Evolutionary conservation across 2,797 vertebrate genomes (phyloP), one percentile per base, ranked within the genome.

Genomic region (Enteromius fasciolatus): DNA sequence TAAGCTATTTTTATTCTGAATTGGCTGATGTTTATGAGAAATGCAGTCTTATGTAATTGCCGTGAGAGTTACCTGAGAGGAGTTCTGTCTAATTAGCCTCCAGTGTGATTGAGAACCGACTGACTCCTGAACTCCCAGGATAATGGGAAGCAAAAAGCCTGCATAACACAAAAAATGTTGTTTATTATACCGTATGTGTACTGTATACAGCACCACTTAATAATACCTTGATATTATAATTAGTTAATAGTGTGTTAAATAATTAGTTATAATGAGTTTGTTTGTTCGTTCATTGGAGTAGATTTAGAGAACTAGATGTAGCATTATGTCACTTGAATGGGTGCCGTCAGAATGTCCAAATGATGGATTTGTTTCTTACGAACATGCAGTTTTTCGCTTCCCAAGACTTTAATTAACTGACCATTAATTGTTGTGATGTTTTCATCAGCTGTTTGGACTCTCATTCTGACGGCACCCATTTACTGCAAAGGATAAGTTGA

Each of bases 31-130:
- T 93, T 93, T 93, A 93, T 93, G 92, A 94, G 93, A 94, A 94
- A 95, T 92, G 93, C 93, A 79, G 87, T 89, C 69, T 92, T 93
- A 91, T 92, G 89, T 95, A 95, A 95, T 95, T 95, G 93, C 93
- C 91, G 87, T 92, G 92, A 94, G 92, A 93, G 93, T 94, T 92
- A 90, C 87, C 94, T 93, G 90, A 93, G 93, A 89, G 75, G 87
- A 83, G 90, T 67, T 61, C 87, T 76, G 90, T 90, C 91, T 94
- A 93, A 95, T 95, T 93, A 94, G 90, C 87, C 82, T 87, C 83
- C 89, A 87, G 89, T 83, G 83, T 88, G 87, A 89, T 89, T 88
- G 88, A 86, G 84, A 87, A 80, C 75, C 12, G 9, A 83, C 80
- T 81, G 82, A 80, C 82, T 82, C 61, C 63, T 57, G 31, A 73